These are phyloP conservation scores for Nasonia oneida DNA, from an alignment of 2,888 invertebrate genomes.

Conservation along the genomic window DNA sequence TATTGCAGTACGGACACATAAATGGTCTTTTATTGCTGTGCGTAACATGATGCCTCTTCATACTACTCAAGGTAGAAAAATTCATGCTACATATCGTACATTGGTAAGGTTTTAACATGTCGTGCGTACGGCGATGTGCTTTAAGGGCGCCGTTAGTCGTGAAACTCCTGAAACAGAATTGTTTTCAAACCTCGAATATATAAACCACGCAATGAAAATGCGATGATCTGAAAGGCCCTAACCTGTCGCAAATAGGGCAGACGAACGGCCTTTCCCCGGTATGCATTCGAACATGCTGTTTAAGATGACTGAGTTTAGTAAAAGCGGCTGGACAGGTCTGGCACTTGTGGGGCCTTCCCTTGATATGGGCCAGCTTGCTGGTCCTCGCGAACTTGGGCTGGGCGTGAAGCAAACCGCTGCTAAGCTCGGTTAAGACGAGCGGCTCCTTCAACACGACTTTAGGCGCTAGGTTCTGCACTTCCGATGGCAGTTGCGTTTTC, in stretches of 20 bases:
- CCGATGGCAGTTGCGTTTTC: conserved; percentile 69
- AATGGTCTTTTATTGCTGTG: conserved; percentile 79
- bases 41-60: conserved; percentile 77
- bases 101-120: conserved; percentile 79
- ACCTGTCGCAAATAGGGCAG: conserved; percentile 78
- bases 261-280: conserved; percentile 77
- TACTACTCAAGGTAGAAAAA: conserved; percentile 78
- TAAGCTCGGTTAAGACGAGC: conserved; percentile 80
- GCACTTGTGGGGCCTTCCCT: conserved; percentile 80
- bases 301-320: conserved; percentile 82
- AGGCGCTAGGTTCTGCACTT: conserved; percentile 73
- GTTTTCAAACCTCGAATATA: background rate
- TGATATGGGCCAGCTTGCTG: conserved; percentile 70
- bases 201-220: background rate
- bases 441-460: conserved; percentile 81
- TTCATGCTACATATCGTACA: conserved; percentile 80
- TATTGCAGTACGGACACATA: conserved; percentile 78
- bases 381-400: conserved; percentile 69
- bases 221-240: background rate
- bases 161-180: conserved; percentile 76
- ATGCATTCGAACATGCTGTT: conserved; percentile 79
- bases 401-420: conserved; percentile 72
- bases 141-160: conserved; percentile 82
- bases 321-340: conserved; percentile 79
- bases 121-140: conserved; percentile 81